Base-by-base conservation (phyloP, 2,888 invertebrate genomes). In the Harpagoxenus sublaevis region DNA sequence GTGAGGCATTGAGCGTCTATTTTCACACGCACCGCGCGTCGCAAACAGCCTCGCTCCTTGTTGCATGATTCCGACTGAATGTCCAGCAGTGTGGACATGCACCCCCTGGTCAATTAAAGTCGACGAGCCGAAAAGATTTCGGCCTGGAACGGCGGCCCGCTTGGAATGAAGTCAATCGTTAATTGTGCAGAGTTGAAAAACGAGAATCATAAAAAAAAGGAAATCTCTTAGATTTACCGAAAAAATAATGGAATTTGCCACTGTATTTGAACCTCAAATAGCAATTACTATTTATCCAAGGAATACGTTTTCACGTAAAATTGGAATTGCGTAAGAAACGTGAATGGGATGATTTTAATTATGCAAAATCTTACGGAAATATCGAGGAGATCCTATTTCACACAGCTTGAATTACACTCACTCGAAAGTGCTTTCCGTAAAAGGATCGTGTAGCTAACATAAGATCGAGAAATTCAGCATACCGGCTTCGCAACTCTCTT, bases 1-100 rank as follows among this genome's bases (percentile, higher is more conserved):
- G 92, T 91, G 93, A 93, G 86, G 88, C 93, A 92, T 92, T 90
- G 89, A 91, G 89, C 90, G 90, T 92, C 93, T 93, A 93, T 93
- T 93, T 92, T 93, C 92, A 92, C 91, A 91, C 91, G 87, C 89
- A 85, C 87, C 70, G 65, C 78, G 55, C 68, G 92, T 91, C 91
- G 91, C 91, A 87, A 91, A 92, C 92, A 92, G 90, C 92, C 91
- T 87, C 89, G 84, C 86, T 89, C 90, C 92, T 92, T 94, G 93
- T 94, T 79, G 86, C 85, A 55, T 45, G 88, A 88, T 88, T 82
- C 84, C 82, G 55, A 81, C 42, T 73, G 83, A 85, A 79, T 87
- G 88, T 89, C 87, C 89, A 87, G 53, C 65, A 10, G 66, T 83
- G 83, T 78, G 79, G 70, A 53, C 71, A 23, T 23, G 23, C 62